Percentiles rank a stretch among this genome's conserved stretches.
Conservation (phyloP, 2,113 vertebrate genomes). For the Macquaria ambigua region DNA sequence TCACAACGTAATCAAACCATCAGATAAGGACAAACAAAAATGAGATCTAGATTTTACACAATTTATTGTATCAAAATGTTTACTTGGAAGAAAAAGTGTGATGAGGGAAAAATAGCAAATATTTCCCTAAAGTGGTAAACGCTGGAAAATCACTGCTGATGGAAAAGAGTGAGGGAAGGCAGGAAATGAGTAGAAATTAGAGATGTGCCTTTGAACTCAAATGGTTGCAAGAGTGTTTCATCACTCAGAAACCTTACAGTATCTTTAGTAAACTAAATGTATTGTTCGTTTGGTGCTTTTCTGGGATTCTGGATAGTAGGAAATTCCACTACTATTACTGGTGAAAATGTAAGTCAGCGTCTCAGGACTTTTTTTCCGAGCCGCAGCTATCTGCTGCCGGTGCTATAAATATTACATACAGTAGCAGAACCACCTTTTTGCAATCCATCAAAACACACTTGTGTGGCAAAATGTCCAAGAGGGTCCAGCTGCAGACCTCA, state of each 20-base stretch:
- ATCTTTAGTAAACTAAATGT: background rate
- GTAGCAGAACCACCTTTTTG: background rate
- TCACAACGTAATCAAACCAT: background rate
- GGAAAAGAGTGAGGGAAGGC: conserved; percentile 2
- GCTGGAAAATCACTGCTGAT: background rate
- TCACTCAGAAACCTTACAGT: background rate
- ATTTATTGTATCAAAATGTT: background rate
- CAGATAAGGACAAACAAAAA: too few relatives aligned
- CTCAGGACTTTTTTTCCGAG: background rate
- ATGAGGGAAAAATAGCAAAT: background rate
- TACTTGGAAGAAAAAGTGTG: background rate
- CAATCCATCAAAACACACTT: background rate
- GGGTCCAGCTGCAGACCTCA: background rate
- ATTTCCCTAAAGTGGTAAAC: background rate
- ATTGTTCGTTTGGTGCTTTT: conserved; percentile 2
- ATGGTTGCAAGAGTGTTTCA: background rate
- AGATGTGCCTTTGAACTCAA: background rate
- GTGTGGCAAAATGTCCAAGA: background rate
- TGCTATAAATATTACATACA: background rate
- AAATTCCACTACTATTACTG: conserved; percentile 21
- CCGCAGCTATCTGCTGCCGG: background rate
- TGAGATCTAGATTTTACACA: background rate
- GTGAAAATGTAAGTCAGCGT: conserved; percentile 4
- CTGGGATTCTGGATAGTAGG: background rate
- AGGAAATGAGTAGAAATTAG: background rate